Base-by-base conservation (phyloP, 2,113 vertebrate species). In the Lycaon pictus region DNA sequence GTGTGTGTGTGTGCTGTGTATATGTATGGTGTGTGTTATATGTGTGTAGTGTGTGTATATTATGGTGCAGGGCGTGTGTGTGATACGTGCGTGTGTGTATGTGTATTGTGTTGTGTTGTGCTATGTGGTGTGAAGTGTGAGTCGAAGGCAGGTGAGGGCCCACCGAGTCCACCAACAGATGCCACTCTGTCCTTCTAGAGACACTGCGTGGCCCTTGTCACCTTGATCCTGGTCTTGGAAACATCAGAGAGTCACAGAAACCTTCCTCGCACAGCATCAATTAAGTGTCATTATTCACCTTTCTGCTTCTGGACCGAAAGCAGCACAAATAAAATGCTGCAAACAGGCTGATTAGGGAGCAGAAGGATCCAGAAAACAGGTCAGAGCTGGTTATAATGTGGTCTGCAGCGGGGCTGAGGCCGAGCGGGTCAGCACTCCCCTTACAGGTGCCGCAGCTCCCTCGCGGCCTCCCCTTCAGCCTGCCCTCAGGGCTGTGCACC, bases 161-260 rank as follows among this genome's bases (percentile, higher is more conserved):
- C 9, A 3, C 12, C 2, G 0, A 48, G 22, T 23, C 7, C 17
- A 32, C 8, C 4, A 53, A 15, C 20, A 55, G 25, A n/a, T 6
- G 48, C 51, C 8, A 0, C 4, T 23, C 1, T 3, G 48, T 11
- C 65, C 11, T 55, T 35, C 32, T 19, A 23, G 63, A 53, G 65
- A 71, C 8, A 20, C 60, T 35, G 20, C 12, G 37, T 19, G 20
- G 32, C 48, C 3, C 17, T 51, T 67, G 19, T 85, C 43, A 51
- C 62, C 17, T 51, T 67, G 83, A 62, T 48, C 27, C 51, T 29
- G 85, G 32, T 71, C 84, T 87, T 56, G 7, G 35, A 55, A 87
- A 37, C 55, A 12, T 32, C n/a, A 29, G 53, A 35, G 29, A 43
- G 23, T 56, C 29, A 27, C 3, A 19, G 19, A 19, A 56, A 29